phyloP scores from a whole-genome alignment of 2,888 invertebrate genomes.

The Cerceris rybyensis region DNA sequence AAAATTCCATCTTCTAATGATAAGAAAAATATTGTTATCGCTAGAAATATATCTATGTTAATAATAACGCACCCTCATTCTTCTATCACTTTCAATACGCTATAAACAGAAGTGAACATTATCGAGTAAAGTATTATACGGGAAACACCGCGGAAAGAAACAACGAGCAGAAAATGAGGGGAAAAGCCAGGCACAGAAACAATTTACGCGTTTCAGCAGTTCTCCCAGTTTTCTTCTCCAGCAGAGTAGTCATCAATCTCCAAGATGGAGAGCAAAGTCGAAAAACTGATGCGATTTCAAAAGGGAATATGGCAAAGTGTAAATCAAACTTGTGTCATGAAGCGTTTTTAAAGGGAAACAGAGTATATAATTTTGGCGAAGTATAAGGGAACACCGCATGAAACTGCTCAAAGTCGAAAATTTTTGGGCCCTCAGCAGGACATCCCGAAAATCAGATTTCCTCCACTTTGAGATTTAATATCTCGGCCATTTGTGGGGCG shows the following conservation, averaged over 20 bases:
- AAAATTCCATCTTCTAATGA: too few species aligned
- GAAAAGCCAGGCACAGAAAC: background rate
- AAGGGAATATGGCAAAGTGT: conserved; percentile 3
- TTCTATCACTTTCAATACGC: too few species aligned
- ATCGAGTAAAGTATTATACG: too few species aligned
- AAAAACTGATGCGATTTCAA: conserved; percentile 1
- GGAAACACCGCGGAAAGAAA: background rate
- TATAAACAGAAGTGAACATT: too few species aligned
- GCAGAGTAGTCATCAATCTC: background rate
- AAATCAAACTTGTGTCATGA: conserved; percentile 14
- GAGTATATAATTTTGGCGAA: conserved; percentile 55
- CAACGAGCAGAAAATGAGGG: background rate
- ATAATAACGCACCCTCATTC: too few species aligned
- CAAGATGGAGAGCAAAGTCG: background rate
- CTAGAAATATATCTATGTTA: too few species aligned
- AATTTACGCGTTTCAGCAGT: background rate
- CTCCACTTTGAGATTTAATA: too few species aligned
- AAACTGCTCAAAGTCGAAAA: conserved; percentile 59
- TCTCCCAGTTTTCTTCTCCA: background rate
- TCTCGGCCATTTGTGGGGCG: too few species aligned
- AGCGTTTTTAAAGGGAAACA: conserved; percentile 26
- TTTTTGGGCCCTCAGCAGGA: too few species aligned
- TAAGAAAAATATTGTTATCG: too few species aligned
- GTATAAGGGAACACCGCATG: conserved; percentile 31
- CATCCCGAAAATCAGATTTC: too few species aligned